Conservation (phyloP, 2,113 vertebrate species). For the Beaufortia kweichowensis region DNA sequence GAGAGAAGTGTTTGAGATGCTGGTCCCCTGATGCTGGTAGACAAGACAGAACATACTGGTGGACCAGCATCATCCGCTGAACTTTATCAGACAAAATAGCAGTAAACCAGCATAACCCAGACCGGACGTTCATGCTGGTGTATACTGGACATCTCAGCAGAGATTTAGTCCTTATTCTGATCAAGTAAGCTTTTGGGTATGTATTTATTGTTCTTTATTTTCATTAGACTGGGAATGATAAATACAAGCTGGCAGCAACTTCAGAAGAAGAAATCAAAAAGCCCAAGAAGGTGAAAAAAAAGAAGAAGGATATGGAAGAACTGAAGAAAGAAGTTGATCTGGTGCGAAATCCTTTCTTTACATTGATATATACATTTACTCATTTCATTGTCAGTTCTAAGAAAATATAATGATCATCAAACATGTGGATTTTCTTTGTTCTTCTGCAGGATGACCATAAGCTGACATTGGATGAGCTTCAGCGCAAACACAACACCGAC, state of each 20-base stretch:
- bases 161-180: neutral
- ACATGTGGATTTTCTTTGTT: too few species aligned
- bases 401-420: too few species aligned
- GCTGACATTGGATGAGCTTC: slow-evolving; percentile 91
- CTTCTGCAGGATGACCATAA: slow-evolving; percentile 91
- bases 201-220: slow-evolving; percentile 38
- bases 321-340: slow-evolving; percentile 94
- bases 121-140: neutral
- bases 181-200: neutral
- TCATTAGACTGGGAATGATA: slow-evolving; percentile 77
- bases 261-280: slow-evolving; percentile 79
- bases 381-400: too few species aligned
- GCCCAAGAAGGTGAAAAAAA: slow-evolving; percentile 75
- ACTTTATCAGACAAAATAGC: neutral
- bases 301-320: slow-evolving; percentile 83
- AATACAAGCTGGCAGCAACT: slow-evolving; percentile 88
- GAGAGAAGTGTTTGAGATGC: slow-evolving; percentile 16
- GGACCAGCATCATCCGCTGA: neutral
- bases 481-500: slow-evolving; percentile 93
- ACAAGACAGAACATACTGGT: neutral
- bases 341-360: slow-evolving; percentile 72
- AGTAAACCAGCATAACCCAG: neutral
- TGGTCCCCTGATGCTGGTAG: neutral
- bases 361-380: neutral
- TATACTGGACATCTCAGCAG: neutral